Evolutionary conservation across 2,113 vertebrate species (phyloP), one percentile per base, ranked within the genome.

Genomic region (Lethenteron camtschaticum): DNA sequence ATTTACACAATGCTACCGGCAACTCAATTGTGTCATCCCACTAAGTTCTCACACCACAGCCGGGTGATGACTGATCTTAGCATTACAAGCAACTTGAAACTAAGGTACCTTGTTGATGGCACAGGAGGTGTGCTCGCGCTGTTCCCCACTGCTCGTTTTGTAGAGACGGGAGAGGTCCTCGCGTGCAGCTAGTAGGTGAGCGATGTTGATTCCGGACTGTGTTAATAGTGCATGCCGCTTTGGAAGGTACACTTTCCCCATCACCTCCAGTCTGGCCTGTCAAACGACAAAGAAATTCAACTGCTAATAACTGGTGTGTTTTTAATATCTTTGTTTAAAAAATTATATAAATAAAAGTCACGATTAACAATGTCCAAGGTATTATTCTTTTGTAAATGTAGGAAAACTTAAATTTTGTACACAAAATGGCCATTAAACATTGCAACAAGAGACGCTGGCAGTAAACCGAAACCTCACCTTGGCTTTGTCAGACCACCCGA

Each of bases 401-500:
- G 57, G n/a, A 71, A 56, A 57, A 13, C 13, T 66, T 58, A 14
- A 59, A 24, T 57, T 70, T 58, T 11, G 11, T 55, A 70, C 55
- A 11, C 11, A 55, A 13, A 57, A 70, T 11, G 12, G 16, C 20
- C 13, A 70, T 13, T 3, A 68, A 63, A 14, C 8, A 63, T 63
- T 63, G 13, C 13, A 18, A 63, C 13, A 14, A 14, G 13, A 63
- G 60, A 14, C 18, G 18, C 60, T 63, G 12, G 9, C 9, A 24
- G 8, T 58, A 70, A 71, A 63, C 13, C 59, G 16, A 11, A 24
- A 11, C 9, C 55, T 20, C 83, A 99, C 94, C 90, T 96, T 99
- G 68, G 94, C 94, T 85, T 79, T 81, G 12, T 90, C 89, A 55
- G 94, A 99, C 94, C 94, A 99, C 72, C 92, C 90, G 11, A 99